These are phyloP conservation scores for Eupsilia transversa DNA, from an alignment of 2,888 invertebrate species.

Conservation along the genomic window DNA sequence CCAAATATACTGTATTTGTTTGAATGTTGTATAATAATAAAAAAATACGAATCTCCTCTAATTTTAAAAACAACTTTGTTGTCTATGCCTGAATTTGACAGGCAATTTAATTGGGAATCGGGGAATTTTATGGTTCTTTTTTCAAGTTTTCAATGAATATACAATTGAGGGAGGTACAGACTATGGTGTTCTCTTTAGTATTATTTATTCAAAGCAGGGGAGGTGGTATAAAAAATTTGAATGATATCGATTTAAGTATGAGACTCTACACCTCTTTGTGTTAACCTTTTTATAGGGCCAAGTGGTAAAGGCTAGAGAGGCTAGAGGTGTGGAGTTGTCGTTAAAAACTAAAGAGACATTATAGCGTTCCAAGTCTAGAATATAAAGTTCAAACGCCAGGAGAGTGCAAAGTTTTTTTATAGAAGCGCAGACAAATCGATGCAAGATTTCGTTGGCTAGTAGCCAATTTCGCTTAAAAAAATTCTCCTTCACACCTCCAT, in stretches of 20 bases:
- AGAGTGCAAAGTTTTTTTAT: not conserved
- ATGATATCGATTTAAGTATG: not conserved
- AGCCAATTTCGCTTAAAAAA: slow-evolving; percentile 2
- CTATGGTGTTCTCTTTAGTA: not conserved
- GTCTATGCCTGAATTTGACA: not conserved
- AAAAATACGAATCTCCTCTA: not conserved
- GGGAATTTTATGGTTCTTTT: not conserved
- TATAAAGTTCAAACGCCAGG: not conserved
- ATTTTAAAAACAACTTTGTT: not conserved
- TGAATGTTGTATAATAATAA: not conserved
- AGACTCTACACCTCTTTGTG: no score
- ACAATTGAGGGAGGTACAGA: not conserved
- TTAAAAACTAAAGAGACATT: not conserved
- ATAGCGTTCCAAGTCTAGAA: not conserved
- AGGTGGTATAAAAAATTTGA: not conserved
- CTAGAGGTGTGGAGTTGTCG: no score
- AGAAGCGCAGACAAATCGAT: slow-evolving; percentile 14
- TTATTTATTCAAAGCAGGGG: not conserved
- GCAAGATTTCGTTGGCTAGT: slow-evolving; percentile 13
- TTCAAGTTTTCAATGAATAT: not conserved
- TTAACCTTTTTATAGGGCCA: not conserved
- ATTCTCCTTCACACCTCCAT: not conserved
- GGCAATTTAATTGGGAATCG: no score
- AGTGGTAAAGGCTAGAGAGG: not conserved
- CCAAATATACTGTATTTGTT: slow-evolving; percentile 10